A percentile compares a stretch with the other conserved stretches of the same genome.
Conservation (phyloP, 2,113 vertebrate species). For the Xenus cinereus region DNA sequence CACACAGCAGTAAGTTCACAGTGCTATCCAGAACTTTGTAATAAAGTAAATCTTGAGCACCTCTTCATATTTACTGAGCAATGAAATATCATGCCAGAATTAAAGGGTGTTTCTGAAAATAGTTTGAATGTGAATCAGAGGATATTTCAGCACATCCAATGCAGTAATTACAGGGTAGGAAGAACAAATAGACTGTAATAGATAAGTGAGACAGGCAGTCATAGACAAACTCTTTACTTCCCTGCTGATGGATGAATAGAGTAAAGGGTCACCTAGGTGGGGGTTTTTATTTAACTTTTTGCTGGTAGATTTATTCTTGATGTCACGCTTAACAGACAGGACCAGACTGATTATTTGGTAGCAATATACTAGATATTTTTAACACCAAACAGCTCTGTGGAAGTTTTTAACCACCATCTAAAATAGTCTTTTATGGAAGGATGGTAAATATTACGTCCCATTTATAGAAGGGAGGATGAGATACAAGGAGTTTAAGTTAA, state of each 20-base stretch:
- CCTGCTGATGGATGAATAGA: not conserved
- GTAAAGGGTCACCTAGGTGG: conserved; percentile 1
- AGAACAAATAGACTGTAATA: conserved; percentile 54
- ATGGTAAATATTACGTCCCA: not conserved
- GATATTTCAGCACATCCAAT: conserved; percentile 46
- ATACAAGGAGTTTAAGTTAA: not conserved
- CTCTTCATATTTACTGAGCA: conserved; percentile 37
- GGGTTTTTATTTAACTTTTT: not conserved
- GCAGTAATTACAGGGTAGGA: conserved; percentile 51
- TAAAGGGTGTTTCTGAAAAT: conserved; percentile 52
- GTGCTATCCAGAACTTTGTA: not conserved
- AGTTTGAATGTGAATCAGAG: conserved; percentile 53
- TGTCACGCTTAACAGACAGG: not conserved
- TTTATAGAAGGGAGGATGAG: not conserved
- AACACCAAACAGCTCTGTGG: not conserved
- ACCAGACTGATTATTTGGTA: not conserved
- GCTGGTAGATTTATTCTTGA: not conserved
- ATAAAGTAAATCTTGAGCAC: conserved; percentile 14
- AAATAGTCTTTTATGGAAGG: not conserved
- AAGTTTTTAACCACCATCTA: not conserved
- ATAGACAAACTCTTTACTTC: conserved; percentile 51
- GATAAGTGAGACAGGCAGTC: conserved; percentile 51
- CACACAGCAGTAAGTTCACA: not conserved
- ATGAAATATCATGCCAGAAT: conserved; percentile 12
- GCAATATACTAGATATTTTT: not conserved